Evolutionary conservation across 2,113 vertebrate species (phyloP).

Genomic region (Chloropsis cyanopogon): DNA sequence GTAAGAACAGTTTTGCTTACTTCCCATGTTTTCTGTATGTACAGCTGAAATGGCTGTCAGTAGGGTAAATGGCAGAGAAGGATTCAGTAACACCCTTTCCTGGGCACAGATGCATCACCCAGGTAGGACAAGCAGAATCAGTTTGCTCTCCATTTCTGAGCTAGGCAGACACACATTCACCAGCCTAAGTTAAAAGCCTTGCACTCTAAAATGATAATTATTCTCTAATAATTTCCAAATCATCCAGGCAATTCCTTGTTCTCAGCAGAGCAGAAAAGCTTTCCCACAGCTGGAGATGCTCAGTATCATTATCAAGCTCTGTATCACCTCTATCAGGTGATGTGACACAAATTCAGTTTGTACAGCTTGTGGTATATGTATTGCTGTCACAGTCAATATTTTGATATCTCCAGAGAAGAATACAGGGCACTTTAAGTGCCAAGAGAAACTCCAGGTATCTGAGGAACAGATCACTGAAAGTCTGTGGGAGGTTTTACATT

Average conservation of each 20-base stretch:
- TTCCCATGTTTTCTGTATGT: not conserved
- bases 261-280: not conserved
- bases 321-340: not conserved
- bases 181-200: not conserved
- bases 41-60: not conserved
- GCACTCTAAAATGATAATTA: not conserved
- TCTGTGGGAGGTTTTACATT: not conserved
- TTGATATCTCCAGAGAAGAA: not conserved
- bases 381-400: not conserved
- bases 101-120: not conserved
- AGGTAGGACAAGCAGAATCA: not conserved
- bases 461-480: not conserved
- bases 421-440: not conserved
- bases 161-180: not conserved
- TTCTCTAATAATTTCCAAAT: not conserved
- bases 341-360: not conserved
- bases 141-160: not conserved
- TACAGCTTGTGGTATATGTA: not conserved
- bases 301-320: not conserved
- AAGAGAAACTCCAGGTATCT: not conserved
- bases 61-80: not conserved
- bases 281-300: not conserved
- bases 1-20: not conserved
- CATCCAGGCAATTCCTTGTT: not conserved
- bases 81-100: not conserved